Evolutionary conservation across 2,113 vertebrate species (phyloP).

Genomic region (Brienomyrus brachyistius): DNA sequence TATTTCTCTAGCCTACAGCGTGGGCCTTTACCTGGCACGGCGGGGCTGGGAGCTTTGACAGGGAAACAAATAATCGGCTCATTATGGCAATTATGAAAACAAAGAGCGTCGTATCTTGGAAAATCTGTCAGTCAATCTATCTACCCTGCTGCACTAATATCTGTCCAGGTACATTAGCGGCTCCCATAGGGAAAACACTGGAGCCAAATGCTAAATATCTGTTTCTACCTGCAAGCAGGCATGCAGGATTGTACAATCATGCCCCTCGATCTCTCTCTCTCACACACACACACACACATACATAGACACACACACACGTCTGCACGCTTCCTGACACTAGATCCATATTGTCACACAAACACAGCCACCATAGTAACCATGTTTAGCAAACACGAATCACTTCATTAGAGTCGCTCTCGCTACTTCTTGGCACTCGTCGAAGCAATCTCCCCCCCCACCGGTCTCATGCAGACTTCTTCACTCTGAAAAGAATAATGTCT

Average conservation of each 20-base stretch:
- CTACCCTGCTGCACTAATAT: background rate
- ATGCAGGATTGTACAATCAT: background rate
- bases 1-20: background rate
- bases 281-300: background rate
- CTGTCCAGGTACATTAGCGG: background rate
- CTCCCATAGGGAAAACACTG: background rate
- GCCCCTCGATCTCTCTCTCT: background rate
- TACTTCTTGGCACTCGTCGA: background rate
- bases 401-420: background rate
- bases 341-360: constrained; percentile 11
- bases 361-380: constrained; percentile 16
- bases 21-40: background rate
- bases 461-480: background rate
- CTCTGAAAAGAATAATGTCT: background rate
- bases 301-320: background rate
- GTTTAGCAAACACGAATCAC: constrained; percentile 4
- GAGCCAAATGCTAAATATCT: background rate
- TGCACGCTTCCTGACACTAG: background rate
- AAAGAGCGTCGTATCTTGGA: background rate
- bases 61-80: constrained; percentile 1
- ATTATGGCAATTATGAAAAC: background rate
- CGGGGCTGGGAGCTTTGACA: background rate
- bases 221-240: constrained; percentile 4
- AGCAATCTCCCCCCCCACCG: background rate
- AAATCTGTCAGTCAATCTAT: constrained; percentile 11